A percentile compares a stretch with the other conserved stretches of the same genome.
phyloP scores from a whole-genome alignment of 2,797 vertebrate species.

The Pipistrellus pygmaeus region DNA sequence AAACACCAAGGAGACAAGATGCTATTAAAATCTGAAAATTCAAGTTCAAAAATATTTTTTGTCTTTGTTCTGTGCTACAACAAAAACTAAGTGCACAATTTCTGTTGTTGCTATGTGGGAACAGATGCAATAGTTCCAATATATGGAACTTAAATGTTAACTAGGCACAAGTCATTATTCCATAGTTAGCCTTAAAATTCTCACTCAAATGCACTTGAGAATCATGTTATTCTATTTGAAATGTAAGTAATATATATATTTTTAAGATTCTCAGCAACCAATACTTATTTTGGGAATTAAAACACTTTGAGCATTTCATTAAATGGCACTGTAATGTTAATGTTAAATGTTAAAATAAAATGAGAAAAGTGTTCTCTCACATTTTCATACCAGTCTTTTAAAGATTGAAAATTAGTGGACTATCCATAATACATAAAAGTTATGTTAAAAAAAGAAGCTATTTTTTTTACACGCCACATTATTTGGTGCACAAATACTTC shows the following conservation, averaged over 20 bases:
- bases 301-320: slow-evolving; percentile 34
- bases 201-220: slow-evolving; percentile 19
- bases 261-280: background rate
- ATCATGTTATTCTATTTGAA: background rate
- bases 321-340: background rate
- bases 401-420: background rate
- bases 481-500: background rate
- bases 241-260: background rate
- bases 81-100: slow-evolving; percentile 67
- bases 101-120: slow-evolving; percentile 61
- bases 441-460: background rate
- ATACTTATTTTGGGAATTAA: slow-evolving; percentile 39
- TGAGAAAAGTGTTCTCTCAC: background rate
- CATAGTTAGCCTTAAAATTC: background rate
- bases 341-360: slow-evolving; percentile 29
- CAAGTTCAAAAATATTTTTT: slow-evolving; percentile 79
- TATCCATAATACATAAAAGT: background rate
- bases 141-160: slow-evolving; percentile 41
- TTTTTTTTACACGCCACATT: background rate
- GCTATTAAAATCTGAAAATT: slow-evolving; percentile 83
- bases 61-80: slow-evolving; percentile 77
- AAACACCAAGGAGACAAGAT: slow-evolving; percentile 78
- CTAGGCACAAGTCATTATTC: background rate
- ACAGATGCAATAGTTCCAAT: slow-evolving; percentile 54
- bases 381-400: slow-evolving; percentile 18